A percentile compares a stretch with the other conserved stretches of the same genome.
Evolutionary conservation across 2,113 vertebrate genomes (phyloP).

Genomic region (Nothobranchius furzeri): DNA sequence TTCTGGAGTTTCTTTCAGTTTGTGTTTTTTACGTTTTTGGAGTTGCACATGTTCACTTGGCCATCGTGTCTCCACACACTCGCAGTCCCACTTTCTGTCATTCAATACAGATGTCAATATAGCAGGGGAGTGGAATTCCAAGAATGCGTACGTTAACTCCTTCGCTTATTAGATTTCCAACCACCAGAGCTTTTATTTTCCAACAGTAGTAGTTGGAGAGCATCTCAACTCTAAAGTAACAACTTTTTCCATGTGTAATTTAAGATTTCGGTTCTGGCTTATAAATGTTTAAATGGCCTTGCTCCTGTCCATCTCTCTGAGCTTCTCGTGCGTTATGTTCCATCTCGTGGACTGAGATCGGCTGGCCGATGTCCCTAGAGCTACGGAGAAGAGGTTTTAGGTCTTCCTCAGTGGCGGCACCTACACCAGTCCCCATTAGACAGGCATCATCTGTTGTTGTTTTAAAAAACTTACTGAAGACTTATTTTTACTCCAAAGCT

Average conservation of each 20-base stretch:
- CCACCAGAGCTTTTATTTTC: slow-evolving; percentile 15
- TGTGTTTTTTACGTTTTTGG: slow-evolving; percentile 2
- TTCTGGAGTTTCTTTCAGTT: not conserved
- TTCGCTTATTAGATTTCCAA: slow-evolving; percentile 54
- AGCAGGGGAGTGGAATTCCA: slow-evolving; percentile 42
- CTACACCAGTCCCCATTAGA: too few species aligned
- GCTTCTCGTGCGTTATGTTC: too few species aligned
- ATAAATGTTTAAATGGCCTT: too few species aligned
- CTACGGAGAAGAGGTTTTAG: too few species aligned
- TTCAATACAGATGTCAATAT: slow-evolving; percentile 50
- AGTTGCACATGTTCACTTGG: slow-evolving; percentile 13
- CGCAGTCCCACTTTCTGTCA: slow-evolving; percentile 10
- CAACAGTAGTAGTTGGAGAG: not conserved
- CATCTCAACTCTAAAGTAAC: slow-evolving; percentile 14
- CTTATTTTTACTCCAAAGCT: too few species aligned
- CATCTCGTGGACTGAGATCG: too few species aligned
- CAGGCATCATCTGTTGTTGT: too few species aligned
- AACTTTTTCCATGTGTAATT: not conserved
- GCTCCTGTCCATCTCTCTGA: too few species aligned
- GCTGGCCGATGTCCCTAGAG: too few species aligned
- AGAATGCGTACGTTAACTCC: slow-evolving; percentile 49
- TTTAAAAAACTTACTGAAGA: too few species aligned
- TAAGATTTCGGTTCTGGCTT: too few species aligned
- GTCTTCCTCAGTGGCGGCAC: too few species aligned
- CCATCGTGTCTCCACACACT: slow-evolving; percentile 25